Evolutionary conservation across 2,797 vertebrate genomes (phyloP).

Genomic region (Dermochelys coriacea): DNA sequence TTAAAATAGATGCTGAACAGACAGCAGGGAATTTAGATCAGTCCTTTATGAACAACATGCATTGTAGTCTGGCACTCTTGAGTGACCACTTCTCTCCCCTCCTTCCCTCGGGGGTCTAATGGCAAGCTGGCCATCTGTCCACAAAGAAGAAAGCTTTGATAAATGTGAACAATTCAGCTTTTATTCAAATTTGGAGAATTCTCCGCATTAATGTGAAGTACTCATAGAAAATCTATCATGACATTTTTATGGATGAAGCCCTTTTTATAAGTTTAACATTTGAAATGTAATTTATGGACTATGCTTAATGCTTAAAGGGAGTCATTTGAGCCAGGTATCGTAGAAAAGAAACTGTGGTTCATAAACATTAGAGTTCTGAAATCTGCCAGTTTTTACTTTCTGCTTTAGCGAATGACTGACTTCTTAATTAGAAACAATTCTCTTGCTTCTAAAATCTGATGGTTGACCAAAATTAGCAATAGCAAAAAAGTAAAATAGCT

Average conservation of each 20-base stretch:
- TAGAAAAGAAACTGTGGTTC: not conserved
- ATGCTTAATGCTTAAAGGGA: slow-evolving; percentile 30
- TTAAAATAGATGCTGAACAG: not conserved
- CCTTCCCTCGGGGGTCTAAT: not conserved
- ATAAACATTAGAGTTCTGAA: not conserved
- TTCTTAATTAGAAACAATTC: slow-evolving; percentile 30
- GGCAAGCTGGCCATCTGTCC: slow-evolving; percentile 36
- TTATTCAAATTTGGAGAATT: slow-evolving; percentile 52
- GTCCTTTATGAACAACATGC: slow-evolving; percentile 1
- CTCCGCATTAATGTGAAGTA: slow-evolving; percentile 45
- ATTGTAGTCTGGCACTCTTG: slow-evolving; percentile 4
- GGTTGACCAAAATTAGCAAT: not conserved
- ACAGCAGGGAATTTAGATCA: not conserved
- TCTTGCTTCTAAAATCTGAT: not conserved
- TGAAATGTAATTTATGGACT: slow-evolving; percentile 55
- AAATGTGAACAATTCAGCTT: slow-evolving; percentile 18
- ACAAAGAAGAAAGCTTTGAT: slow-evolving; percentile 55
- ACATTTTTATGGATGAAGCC: slow-evolving; percentile 58
- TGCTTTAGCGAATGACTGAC: not conserved
- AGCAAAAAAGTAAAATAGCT: not conserved
- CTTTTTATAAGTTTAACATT: slow-evolving; percentile 50
- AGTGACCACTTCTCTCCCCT: not conserved
- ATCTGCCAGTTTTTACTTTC: slow-evolving; percentile 17
- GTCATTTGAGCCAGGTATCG: not conserved
- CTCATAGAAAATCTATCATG: slow-evolving; percentile 41